Evolutionary conservation across 1,140 invertebrate genomes (phyloP).

Genomic region (Drosophila ogumai): DNA sequence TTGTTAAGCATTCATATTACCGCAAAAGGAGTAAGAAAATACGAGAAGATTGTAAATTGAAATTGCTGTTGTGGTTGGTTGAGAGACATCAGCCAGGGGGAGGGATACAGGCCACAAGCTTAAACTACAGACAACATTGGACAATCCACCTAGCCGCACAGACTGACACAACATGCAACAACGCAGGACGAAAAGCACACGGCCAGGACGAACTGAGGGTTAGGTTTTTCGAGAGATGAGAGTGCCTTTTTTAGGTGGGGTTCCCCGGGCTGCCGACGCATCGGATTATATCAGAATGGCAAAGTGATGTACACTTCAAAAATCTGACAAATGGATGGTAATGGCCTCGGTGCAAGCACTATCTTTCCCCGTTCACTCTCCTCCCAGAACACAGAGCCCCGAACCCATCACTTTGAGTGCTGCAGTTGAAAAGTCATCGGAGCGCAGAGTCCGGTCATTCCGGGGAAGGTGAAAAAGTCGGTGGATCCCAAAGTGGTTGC

Average conservation of each 20-base stretch:
- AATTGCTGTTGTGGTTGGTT: neutral
- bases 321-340: conserved; percentile 54
- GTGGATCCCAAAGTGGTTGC: conserved; percentile 34
- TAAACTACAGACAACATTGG: conserved; percentile 10
- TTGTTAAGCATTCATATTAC: neutral
- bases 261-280: conserved; percentile 15
- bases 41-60: neutral
- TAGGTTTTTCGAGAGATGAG: conserved; percentile 13
- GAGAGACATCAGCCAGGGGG: neutral
- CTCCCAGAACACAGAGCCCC: neutral
- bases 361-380: neutral
- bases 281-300: conserved; percentile 56
- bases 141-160: conserved; percentile 24
- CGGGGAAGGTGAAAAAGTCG: conserved; percentile 26
- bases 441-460: conserved; percentile 21
- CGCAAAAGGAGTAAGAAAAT: neutral
- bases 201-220: neutral
- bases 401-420: conserved; percentile 33
- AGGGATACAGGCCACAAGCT: conserved; percentile 37
- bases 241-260: conserved; percentile 30
- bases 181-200: conserved; percentile 8
- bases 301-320: conserved; percentile 56
- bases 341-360: conserved; percentile 27
- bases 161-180: conserved; percentile 10
- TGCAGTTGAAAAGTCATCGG: conserved; percentile 29